Base-by-base conservation (phyloP, 2,113 vertebrate species). In the Ageneiosus marmoratus region DNA sequence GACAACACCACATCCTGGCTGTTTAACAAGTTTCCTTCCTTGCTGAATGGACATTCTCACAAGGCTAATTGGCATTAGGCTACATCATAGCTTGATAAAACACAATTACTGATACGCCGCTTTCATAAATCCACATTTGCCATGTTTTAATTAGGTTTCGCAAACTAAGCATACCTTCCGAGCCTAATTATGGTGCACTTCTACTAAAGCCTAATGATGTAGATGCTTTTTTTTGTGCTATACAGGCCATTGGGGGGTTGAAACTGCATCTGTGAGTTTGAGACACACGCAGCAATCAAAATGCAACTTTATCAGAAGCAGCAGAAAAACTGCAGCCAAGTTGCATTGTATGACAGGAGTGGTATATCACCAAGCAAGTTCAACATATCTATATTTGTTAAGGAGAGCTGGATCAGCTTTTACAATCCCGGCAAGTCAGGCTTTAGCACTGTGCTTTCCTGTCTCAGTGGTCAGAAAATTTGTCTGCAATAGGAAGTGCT, bases 331-430 rank as follows among this genome's bases (percentile, higher is more conserved):
- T 70, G 75, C 74, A 83, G 37, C 63, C 76, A 22, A 78, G 62
- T 78, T 56, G 63, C 34, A 41, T 11, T 34, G 82, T 20, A 27
- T 72, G 82, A 84, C 76, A 79, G 75, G 22, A 18, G 44, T 27
- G 83, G 75, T 83, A 78, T 75, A 78, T 83, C 60, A 78, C 51
- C 5, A 12, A 44, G 60, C 73, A 67, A 75, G 15, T 55, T 77
- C 51, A 37, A 76, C 44, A 67, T 70, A 83, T 83, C 82, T 55
- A 15, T 83, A 70, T 83, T 83, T 78, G 75, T 83, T 83, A 78
- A 34, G 46, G 22, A 20, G 22, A 34, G 82, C 74, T 62, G 82
- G 63, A 72, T 84, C 83, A 67, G 75, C 75, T 84, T 5, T 58
- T 84, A 72, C 63, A 58, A 76, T 72, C 32, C 24, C 7, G 74